Evolutionary conservation across 2,113 vertebrate species (phyloP).

Genomic region (Bubo blakistoni): DNA sequence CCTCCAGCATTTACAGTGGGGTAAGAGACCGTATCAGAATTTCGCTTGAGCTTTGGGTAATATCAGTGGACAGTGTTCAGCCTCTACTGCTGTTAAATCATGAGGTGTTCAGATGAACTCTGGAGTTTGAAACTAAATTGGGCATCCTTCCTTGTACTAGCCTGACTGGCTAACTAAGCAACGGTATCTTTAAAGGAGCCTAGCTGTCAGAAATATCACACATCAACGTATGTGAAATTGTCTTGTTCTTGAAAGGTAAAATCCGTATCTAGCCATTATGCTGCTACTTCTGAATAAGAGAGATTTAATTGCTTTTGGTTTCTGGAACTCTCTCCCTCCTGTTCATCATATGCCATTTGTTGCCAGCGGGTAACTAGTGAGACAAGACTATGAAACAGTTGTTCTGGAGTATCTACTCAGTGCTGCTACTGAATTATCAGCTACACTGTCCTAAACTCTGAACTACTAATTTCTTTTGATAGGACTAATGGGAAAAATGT

Average conservation of each 20-base stretch:
- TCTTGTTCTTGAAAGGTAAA: not conserved
- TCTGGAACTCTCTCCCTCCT: slow-evolving; percentile 18
- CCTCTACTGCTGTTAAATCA: not conserved
- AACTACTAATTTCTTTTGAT: slow-evolving; percentile 63
- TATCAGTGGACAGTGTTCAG: not conserved
- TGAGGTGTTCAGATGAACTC: not conserved
- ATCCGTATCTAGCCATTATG: not conserved
- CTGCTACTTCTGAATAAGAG: not conserved
- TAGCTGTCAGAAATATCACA: not conserved
- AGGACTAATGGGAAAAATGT: slow-evolving; percentile 77
- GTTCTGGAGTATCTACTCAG: slow-evolving; percentile 8
- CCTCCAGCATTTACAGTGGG: slow-evolving; percentile 80
- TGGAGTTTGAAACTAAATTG: not conserved
- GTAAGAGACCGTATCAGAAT: slow-evolving; percentile 68
- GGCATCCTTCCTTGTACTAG: not conserved
- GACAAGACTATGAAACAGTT: slow-evolving; percentile 1
- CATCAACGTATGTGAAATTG: not conserved
- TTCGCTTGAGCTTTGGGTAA: not conserved
- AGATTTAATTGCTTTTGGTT: not conserved
- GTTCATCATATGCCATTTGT: not conserved
- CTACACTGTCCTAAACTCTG: slow-evolving; percentile 23
- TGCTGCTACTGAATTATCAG: slow-evolving; percentile 27
- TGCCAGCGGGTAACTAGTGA: slow-evolving; percentile 23
- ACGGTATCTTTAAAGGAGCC: not conserved
- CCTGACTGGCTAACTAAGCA: not conserved